A percentile compares a stretch with the other conserved stretches of the same genome.
phyloP scores from a whole-genome alignment of 2,888 invertebrate genomes.

The Laspeyria flexula region DNA sequence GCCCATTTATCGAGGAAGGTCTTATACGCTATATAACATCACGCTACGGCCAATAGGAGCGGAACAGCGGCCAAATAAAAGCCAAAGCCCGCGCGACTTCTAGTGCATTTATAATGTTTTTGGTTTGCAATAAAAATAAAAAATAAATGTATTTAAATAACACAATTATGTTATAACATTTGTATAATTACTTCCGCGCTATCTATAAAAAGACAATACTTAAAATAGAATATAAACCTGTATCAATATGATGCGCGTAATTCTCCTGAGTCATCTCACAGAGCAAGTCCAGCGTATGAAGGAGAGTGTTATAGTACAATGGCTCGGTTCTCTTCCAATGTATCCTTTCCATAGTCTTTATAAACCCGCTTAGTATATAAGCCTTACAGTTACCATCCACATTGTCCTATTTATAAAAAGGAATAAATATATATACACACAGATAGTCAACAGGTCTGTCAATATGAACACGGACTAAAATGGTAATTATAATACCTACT shows the following conservation, averaged over 20 bases:
- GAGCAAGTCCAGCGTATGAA: slow-evolving; percentile 92
- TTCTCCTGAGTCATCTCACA: slow-evolving; percentile 92
- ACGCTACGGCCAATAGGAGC: no score
- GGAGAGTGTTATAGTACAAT: slow-evolving; percentile 89
- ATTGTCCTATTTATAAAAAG: slow-evolving; percentile 91
- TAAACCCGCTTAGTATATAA: slow-evolving; percentile 91
- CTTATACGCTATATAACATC: no score
- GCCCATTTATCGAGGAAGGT: no score
- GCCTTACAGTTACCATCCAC: slow-evolving; percentile 94
- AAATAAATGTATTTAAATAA: no score
- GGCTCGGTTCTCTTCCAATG: slow-evolving; percentile 89
- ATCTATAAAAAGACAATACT: background rate
- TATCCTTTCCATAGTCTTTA: slow-evolving; percentile 92
- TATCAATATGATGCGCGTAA: slow-evolving; percentile 94
- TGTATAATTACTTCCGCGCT: no score
- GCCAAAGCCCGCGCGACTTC: no score
- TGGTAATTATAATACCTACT: no score
- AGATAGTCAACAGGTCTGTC: background rate
- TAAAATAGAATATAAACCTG: slow-evolving; percentile 82
- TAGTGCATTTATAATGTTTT: no score
- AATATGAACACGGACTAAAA: no score
- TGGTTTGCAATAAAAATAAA: no score
- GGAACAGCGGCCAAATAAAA: no score
- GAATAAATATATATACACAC: background rate
- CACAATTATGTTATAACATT: no score